phyloP scores from a whole-genome alignment of 2,113 vertebrate genomes.

The Labrus mixtus region DNA sequence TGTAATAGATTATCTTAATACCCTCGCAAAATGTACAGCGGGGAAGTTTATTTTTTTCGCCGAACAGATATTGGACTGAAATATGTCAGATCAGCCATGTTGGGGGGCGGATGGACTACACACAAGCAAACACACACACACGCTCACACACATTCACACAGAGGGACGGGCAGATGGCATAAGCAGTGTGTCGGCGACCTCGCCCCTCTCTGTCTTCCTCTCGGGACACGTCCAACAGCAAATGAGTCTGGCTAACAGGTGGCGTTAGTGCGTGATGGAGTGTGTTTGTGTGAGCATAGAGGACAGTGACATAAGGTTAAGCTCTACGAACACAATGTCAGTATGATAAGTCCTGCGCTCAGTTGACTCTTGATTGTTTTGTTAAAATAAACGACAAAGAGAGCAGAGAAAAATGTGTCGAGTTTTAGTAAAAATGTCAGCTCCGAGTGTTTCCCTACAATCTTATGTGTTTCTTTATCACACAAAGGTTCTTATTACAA shows the following conservation, averaged over 20 bases:
- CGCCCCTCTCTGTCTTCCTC: slow-evolving; percentile 44
- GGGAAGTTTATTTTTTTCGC: slow-evolving; percentile 3
- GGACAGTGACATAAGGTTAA: slow-evolving; percentile 36
- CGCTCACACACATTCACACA: slow-evolving; percentile 9
- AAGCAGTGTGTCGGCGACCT: slow-evolving; percentile 51
- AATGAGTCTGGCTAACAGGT: slow-evolving; percentile 65
- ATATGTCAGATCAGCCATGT: slow-evolving; percentile 48
- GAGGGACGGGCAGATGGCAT: slow-evolving; percentile 69
- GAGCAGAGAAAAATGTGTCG: not conserved
- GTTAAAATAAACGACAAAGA: not conserved
- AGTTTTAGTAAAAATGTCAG: too few relatives aligned
- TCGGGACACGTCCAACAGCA: slow-evolving; percentile 50
- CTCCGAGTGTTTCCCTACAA: too few relatives aligned
- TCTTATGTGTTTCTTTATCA: too few relatives aligned
- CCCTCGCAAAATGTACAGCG: slow-evolving; percentile 37
- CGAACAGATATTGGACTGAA: slow-evolving; percentile 40
- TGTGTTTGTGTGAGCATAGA: not conserved
- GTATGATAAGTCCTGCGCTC: not conserved
- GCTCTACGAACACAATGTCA: slow-evolving; percentile 27
- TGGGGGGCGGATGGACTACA: slow-evolving; percentile 36
- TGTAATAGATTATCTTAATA: slow-evolving; percentile 37
- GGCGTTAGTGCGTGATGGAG: slow-evolving; percentile 26
- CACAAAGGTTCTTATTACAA: too few relatives aligned
- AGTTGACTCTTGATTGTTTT: not conserved
- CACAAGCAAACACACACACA: slow-evolving; percentile 26